These are phyloP conservation scores for Asobara japonica DNA, from an alignment of 1,140 invertebrate genomes.

Conservation along the genomic window DNA sequence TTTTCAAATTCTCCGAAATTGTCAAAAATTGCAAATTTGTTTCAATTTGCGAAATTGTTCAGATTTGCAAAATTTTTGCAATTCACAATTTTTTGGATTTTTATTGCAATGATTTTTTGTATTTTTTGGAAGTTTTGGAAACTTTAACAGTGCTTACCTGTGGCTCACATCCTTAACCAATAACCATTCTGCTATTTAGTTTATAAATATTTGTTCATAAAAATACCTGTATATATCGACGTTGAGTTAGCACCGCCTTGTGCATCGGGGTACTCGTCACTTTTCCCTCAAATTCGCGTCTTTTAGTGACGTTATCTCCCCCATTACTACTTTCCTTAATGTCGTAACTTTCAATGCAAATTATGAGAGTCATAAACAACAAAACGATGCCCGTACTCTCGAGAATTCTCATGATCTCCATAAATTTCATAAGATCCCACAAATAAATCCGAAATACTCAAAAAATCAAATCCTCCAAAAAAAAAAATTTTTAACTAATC, in stretches of 20 bases:
- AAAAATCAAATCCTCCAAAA: neutral
- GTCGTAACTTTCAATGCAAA: neutral
- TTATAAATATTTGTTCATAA: neutral
- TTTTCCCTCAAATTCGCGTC: neutral
- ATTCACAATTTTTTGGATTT: no score
- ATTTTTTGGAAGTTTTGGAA: no score
- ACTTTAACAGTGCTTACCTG: no score
- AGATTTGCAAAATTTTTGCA: no score
- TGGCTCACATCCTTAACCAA: slow-evolving; percentile 9
- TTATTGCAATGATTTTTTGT: no score
- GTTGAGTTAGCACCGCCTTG: slow-evolving; percentile 72
- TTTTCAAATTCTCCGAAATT: no score
- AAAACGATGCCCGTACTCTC: neutral
- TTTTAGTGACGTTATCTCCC: neutral
- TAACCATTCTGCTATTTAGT: slow-evolving; percentile 8
- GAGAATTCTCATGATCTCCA: neutral
- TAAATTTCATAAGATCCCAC: no score
- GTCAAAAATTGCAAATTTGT: no score
- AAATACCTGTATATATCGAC: slow-evolving; percentile 73
- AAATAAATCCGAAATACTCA: neutral
- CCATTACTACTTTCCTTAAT: neutral
- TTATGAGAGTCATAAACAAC: neutral
- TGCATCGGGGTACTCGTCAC: slow-evolving; percentile 58
- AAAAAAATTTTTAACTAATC: no score
- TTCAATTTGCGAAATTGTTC: no score